Percentiles rank a stretch among this genome's conserved stretches.
These are phyloP conservation scores for Hipposideros armiger DNA, from an alignment of 2,113 vertebrate genomes.

Conservation along the genomic window DNA sequence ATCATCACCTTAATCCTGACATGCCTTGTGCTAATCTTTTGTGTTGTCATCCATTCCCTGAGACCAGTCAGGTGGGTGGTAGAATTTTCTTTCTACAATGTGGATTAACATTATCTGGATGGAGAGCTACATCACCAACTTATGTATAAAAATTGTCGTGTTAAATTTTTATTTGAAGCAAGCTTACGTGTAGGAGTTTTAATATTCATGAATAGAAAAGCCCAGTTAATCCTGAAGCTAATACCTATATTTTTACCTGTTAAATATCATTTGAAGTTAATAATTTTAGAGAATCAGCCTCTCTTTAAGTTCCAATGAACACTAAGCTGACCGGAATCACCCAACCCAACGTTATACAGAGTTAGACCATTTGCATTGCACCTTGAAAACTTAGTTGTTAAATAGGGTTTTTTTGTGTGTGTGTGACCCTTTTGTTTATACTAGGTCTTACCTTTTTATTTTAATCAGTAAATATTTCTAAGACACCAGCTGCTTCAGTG, in stretches of 20 bases:
- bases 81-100: conserved; percentile 44
- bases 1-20: conserved; percentile 14
- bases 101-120: neutral
- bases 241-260: conserved; percentile 49
- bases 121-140: neutral
- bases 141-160: conserved; percentile 30
- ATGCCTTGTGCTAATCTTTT: conserved; percentile 15
- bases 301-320: conserved; percentile 1
- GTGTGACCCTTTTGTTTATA: conserved; percentile 58
- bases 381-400: conserved; percentile 56
- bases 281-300: conserved; percentile 57
- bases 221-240: neutral
- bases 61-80: neutral
- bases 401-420: neutral
- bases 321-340: conserved; percentile 42
- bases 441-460: conserved; percentile 71
- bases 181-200: neutral
- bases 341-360: neutral
- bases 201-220: conserved; percentile 24
- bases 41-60: neutral
- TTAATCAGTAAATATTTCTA: conserved; percentile 87
- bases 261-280: conserved; percentile 58
- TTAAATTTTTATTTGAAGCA: conserved; percentile 61
- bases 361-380: conserved; percentile 41
- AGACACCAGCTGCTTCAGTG: conserved; percentile 82